Base-by-base conservation (phyloP, 2,113 vertebrate genomes). In the Furnarius figulus region DNA sequence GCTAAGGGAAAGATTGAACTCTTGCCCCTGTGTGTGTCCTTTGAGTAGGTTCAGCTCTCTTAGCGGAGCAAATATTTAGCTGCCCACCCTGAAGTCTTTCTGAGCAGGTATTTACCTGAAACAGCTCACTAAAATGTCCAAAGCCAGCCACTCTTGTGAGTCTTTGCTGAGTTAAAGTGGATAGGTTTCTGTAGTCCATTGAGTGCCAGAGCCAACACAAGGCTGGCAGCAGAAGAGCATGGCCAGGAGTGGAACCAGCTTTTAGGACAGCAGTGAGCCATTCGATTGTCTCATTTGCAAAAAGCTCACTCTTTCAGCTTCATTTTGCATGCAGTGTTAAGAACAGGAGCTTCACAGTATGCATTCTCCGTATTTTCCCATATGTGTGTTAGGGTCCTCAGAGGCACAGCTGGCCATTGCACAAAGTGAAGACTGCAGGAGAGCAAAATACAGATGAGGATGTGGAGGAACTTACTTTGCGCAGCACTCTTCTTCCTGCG, bases 211-310 rank as follows among this genome's bases (percentile, higher is more conserved):
- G 80, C 68, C 49, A 85, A 1, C 27, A n/a, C 46, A 35, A 53
- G 49, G 53, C 12, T 90, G 78, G 77, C 82, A 89, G 81, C 27
- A 71, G 73, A 49, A 50, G 49, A 93, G 24, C 2, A 0, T 40
- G 67, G 44, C 82, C 77, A 67, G 87, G 87, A 95, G 55, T 25
- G 21, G 20, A 50, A 77, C 80, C 80, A 89, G 72, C 80, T 95
- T 94, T 89, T 66, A 91, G 63, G 83, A 72, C 91, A 92, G 65
- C 91, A 77, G 65, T 55, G 73, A 94, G 81, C 50, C 58, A 42
- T 87, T 87, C 0, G 2, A 59, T 62, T 59, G 84, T 89, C 74
- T 89, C 61, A 47, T 85, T 93, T 89, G 77, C 47, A 80, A 78
- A 94, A 78, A 1, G 39, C 39, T 78, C 40, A 9, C 70, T 91